Percentiles rank a stretch among this genome's conserved stretches.
phyloP scores from a whole-genome alignment of 1,140 invertebrate genomes.

The Patella vulgata region DNA sequence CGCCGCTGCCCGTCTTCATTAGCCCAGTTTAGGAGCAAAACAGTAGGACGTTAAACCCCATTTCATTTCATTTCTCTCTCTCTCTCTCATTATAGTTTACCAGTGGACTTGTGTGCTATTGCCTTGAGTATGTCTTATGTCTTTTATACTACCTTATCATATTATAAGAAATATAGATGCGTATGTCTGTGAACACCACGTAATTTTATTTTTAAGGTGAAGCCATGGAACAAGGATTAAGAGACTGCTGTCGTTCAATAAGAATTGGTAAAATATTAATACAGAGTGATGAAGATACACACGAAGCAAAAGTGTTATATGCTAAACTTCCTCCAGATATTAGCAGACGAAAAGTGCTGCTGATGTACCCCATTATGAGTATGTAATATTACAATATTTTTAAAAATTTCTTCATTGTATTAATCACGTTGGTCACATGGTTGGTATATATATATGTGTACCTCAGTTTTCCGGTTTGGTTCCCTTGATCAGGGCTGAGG shows the following conservation, averaged over 20 bases:
- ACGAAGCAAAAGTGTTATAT: conserved; percentile 96
- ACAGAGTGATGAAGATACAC: conserved; percentile 95
- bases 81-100: background rate
- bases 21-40: too few relatives aligned
- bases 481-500: too few relatives aligned
- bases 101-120: background rate
- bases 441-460: too few relatives aligned
- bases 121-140: background rate
- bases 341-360: conserved; percentile 83
- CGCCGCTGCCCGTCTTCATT: too few relatives aligned
- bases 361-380: conserved; percentile 99
- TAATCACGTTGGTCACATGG: too few relatives aligned
- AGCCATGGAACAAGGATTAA: conserved; percentile 96
- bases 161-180: background rate
- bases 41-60: too few relatives aligned
- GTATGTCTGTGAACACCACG: background rate
- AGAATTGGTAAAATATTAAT: conserved; percentile 96
- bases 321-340: conserved; percentile 98
- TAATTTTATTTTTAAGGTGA: conserved; percentile 74
- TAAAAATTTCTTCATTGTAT: too few relatives aligned
- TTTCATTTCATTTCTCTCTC: too few relatives aligned
- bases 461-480: too few relatives aligned
- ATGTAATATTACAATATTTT: too few relatives aligned
- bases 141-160: too few relatives aligned
- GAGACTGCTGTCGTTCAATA: conserved; percentile 97